Conservation (phyloP, 30 jellyfish, hydroid and myxozoan species). For the Chironex yamaguchii region DNA sequence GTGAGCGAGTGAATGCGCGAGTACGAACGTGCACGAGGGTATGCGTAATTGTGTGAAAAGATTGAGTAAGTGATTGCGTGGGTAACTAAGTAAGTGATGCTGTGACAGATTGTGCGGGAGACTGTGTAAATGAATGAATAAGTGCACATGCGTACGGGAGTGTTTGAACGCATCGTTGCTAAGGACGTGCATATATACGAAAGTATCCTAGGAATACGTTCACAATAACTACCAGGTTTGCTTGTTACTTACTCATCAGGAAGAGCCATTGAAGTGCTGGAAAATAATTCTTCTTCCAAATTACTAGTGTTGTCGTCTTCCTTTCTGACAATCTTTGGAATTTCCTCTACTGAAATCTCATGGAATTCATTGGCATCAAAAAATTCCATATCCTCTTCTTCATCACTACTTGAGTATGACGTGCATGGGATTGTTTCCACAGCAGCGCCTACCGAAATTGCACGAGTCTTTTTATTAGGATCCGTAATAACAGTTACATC, state of each 20-base stretch:
- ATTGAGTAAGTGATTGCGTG: no score
- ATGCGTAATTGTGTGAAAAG: no score
- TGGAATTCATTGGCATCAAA: slow-evolving; percentile 89
- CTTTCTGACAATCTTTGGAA: neutral
- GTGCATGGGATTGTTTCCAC: slow-evolving; percentile 88
- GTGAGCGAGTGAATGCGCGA: slow-evolving; percentile 1
- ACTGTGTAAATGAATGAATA: no score
- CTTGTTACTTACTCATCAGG: slow-evolving; percentile 1
- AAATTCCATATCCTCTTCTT: slow-evolving; percentile 84
- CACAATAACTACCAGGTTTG: no score
- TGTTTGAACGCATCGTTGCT: no score
- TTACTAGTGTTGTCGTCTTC: neutral
- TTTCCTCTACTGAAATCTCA: slow-evolving; percentile 17
- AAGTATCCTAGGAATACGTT: no score
- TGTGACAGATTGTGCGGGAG: no score
- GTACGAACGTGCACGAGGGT: neutral
- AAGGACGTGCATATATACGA: no score
- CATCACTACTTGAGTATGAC: slow-evolving; percentile 92
- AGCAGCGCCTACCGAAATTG: slow-evolving; percentile 8
- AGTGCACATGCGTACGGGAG: no score
- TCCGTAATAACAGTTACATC: neutral
- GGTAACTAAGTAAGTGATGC: no score
- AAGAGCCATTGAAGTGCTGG: neutral
- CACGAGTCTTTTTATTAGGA: neutral
- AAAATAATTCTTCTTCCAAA: neutral